These are phyloP conservation scores for Callinectes sapidus DNA, from an alignment of 2,888 invertebrate species.

Conservation along the genomic window DNA sequence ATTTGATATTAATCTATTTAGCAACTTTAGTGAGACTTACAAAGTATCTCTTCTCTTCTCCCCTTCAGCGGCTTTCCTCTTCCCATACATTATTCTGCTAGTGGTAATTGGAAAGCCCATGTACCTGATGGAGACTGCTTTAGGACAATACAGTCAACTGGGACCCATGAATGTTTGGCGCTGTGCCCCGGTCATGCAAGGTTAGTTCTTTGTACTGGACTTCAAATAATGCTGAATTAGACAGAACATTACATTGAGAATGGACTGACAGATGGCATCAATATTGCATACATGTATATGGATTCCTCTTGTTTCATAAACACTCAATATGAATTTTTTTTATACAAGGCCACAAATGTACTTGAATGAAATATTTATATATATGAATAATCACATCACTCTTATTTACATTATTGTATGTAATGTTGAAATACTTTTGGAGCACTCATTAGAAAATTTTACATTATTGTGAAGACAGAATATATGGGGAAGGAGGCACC, in stretches of 20 bases:
- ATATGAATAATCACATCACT: too few species aligned
- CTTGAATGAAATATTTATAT: too few species aligned
- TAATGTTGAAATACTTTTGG: too few species aligned
- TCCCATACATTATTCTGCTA: slow-evolving; percentile 85
- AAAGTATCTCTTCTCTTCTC: background rate
- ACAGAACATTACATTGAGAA: background rate
- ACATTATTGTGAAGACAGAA: too few species aligned
- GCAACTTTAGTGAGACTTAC: background rate
- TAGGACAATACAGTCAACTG: slow-evolving; percentile 87
- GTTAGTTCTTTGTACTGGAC: slow-evolving; percentile 45
- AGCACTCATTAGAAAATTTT: too few species aligned
- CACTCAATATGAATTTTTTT: too few species aligned
- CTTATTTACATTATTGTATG: too few species aligned
- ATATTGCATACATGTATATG: background rate
- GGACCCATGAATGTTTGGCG: slow-evolving; percentile 89
- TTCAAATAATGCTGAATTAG: background rate
- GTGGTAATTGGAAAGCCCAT: slow-evolving; percentile 87
- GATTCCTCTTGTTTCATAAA: background rate
- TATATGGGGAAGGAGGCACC: too few species aligned
- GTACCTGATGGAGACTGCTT: slow-evolving; percentile 86
- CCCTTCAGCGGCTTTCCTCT: slow-evolving; percentile 83
- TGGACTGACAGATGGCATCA: background rate
- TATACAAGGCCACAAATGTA: too few species aligned
- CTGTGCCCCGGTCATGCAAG: slow-evolving; percentile 72
- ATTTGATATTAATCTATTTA: background rate